Conservation (phyloP, 1,140 invertebrate genomes). For the Heliothis subflexa region DNA sequence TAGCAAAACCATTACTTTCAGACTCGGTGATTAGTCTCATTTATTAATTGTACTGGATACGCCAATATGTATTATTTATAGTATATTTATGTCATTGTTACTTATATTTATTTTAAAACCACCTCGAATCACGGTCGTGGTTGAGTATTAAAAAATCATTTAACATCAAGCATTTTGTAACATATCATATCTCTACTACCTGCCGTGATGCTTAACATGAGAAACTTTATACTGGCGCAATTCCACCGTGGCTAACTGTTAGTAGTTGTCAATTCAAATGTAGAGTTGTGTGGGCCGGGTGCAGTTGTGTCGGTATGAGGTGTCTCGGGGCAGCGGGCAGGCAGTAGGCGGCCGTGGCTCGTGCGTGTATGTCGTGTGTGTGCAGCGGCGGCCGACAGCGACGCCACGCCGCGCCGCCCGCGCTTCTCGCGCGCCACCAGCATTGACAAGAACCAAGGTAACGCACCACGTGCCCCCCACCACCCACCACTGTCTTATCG, state of each 20-base stretch:
- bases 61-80: conserved; percentile 48
- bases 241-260: neutral
- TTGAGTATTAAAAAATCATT: conserved; percentile 73
- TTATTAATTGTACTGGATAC: conserved; percentile 10
- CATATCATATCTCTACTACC: conserved; percentile 52
- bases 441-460: conserved; percentile 82
- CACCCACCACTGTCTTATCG: neutral
- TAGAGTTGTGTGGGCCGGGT: neutral
- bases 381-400: conserved; percentile 70
- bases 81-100: conserved; percentile 56
- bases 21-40: conserved; percentile 41
- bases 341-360: conserved; percentile 48
- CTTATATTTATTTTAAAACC: conserved; percentile 58
- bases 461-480: conserved; percentile 36
- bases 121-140: conserved; percentile 69
- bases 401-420: conserved; percentile 75
- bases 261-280: neutral
- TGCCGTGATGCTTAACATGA: conserved; percentile 52
- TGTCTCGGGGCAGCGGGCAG: neutral
- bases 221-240: conserved; percentile 43
- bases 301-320: conserved; percentile 27
- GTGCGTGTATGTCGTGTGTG: conserved; percentile 53
- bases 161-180: conserved; percentile 63
- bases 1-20: conserved; percentile 22
- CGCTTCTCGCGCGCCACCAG: conserved; percentile 82